Base-by-base conservation (phyloP, 2,888 invertebrate species). In the Heliconius hortense region DNA sequence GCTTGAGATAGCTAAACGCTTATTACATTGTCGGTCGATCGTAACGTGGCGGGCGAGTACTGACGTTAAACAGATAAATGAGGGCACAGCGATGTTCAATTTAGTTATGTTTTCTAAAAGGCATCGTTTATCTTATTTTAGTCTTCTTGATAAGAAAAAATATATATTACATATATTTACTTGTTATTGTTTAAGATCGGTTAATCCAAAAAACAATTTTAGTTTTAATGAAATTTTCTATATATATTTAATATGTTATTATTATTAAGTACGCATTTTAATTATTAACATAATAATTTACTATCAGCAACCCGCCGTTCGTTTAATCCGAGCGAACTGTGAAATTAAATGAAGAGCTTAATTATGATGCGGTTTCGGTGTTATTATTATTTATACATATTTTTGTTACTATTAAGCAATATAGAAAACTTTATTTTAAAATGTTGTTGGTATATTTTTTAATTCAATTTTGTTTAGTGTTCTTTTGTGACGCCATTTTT, bases 291-390 rank as follows among this genome's bases (percentile, higher is more conserved):
- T 59, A 73, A 11, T 31, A 43, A 48, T 53, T 21, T 63, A 26
- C 43, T 72, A 72, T 72, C 60, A 62, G 60, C 59, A 56, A 13
- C 69, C 28, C 48, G 43, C 43, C 43, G 26, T 60, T 31, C 48
- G 18, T 60, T 43, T 68, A 31, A 68, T 60, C 43, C 48, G 48
- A 48, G 60, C n/a, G 31, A 35, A 68, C 68, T 68, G 73, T 67
- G 7, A 48, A 24, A 74, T 74, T 60, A 68, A 74, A 74, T 48
- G 60, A 62, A 11, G 31, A 31, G 60, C 60, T 68, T 74, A 43
- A 74, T 68, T 62, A 74, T 68, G 31, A 48, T 43, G 43, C 28
- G 48, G 60, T 60, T 68, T 31, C 43, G 7, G 60, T 28, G 18
- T 62, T 43, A 43, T 68, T 28, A 28, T 21, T 11, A 60, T 21